These are phyloP conservation scores for Cephus pulcher DNA, from an alignment of 2,888 invertebrate species.

Conservation along the genomic window DNA sequence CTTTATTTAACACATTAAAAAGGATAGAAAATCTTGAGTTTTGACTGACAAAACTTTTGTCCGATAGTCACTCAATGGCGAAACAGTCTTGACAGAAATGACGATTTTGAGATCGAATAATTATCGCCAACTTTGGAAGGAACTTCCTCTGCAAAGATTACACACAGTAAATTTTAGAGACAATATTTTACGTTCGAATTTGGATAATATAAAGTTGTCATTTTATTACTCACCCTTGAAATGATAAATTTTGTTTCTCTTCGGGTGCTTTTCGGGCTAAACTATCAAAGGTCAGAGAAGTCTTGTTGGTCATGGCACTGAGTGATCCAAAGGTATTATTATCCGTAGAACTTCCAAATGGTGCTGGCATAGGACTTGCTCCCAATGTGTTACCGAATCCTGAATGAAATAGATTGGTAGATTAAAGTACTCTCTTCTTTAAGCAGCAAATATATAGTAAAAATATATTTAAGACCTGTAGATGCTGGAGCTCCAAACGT, in stretches of 20 bases:
- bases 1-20: not conserved
- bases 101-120: not conserved
- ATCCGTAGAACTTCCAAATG: slow-evolving; percentile 52
- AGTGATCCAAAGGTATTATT: slow-evolving; percentile 57
- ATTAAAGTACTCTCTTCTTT: slow-evolving; percentile 14
- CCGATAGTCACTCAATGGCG: not conserved
- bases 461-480: slow-evolving; percentile 14
- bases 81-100: not conserved
- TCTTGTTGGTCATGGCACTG: not conserved
- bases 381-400: slow-evolving; percentile 48
- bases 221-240: slow-evolving; percentile 49
- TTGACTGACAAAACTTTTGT: not conserved
- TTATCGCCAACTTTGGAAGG: slow-evolving; percentile 62
- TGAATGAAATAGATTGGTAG: slow-evolving; percentile 14
- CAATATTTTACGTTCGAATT: slow-evolving; percentile 5
- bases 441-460: not conserved
- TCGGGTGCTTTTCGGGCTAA: slow-evolving; percentile 53
- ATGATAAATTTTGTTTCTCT: slow-evolving; percentile 50
- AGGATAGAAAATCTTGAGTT: not conserved
- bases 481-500: slow-evolving; percentile 46
- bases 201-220: slow-evolving; percentile 6
- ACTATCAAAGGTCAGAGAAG: slow-evolving; percentile 53
- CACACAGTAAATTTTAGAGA: not conserved
- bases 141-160: slow-evolving; percentile 51
- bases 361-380: slow-evolving; percentile 48